Evolutionary conservation across 2,888 invertebrate genomes (phyloP), one percentile per base, ranked within the genome.

Genomic region (Netelia melanura): DNA sequence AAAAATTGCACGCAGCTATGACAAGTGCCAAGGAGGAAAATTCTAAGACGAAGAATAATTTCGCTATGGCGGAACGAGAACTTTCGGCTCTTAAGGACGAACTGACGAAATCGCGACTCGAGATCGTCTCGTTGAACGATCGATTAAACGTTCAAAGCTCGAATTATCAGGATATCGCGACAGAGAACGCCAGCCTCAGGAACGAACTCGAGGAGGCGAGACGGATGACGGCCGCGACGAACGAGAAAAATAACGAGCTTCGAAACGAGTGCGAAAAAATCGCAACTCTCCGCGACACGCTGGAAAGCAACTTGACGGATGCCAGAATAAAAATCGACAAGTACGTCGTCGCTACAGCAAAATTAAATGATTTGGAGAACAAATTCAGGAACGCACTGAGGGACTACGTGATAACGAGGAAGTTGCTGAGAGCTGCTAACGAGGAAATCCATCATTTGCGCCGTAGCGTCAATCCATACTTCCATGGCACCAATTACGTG

Each of bases 101-200:
- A 85, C 64, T 90, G 72, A 78, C 81, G 23, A 89, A 85, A 82
- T 79, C 85, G n/a, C 86, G 87, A 67, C 64, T 82, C 5, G 89
- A 90, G 44, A 89, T 86, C 25, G 75, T 70, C 30, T 56, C 76
- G 5, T 72, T 90, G 68, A 86, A 75, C 58, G 70, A 23, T 62
- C 84, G 85, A 74, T 62, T 89, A 23, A 85, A 90, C 44, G 78
- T 71, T 17, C 77, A 79, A 62, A 72, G 48, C 48, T 58, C 67
- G 62, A 86, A 87, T 81, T 87, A 86, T 71, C 67, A 84, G 70
- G 77, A 44, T 17, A 61, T 89, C 38, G 85, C 86, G 68, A 81
- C 76, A 6, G 91, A 90, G 77, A 89, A 87, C 62, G 21, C 67
- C 25, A 89, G 87, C 61, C 83, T 90, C 48, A 90, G 89, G 81